Evolutionary conservation across 2,888 invertebrate genomes (phyloP).

Genomic region (Zootermopsis nevadensis): DNA sequence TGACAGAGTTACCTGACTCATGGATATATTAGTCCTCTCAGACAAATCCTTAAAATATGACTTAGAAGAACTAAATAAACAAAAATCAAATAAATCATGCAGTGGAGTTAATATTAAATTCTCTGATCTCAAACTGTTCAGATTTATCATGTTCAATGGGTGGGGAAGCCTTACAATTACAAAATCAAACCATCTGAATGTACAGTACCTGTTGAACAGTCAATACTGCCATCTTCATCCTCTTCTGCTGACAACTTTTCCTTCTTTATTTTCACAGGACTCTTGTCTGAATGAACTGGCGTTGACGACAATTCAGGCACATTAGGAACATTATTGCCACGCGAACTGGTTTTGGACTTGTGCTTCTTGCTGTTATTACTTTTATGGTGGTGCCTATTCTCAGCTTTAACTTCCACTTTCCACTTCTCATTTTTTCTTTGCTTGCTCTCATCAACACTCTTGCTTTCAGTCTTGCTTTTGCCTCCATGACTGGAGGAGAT

Average conservation of each 20-base stretch:
- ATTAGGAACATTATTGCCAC: not conserved
- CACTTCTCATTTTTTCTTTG: not conserved
- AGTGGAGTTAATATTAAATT: too few relatives aligned
- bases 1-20: too few relatives aligned
- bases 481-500: not conserved
- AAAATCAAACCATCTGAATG: too few relatives aligned
- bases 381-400: not conserved
- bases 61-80: too few relatives aligned
- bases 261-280: conserved; percentile 47
- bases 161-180: too few relatives aligned
- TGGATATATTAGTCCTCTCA: too few relatives aligned
- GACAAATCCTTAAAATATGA: too few relatives aligned
- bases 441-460: not conserved
- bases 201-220: conserved; percentile 72
- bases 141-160: too few relatives aligned
- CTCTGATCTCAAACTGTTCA: too few relatives aligned
- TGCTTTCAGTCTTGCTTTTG: not conserved
- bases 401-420: conserved; percentile 16
- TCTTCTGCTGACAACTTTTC: conserved; percentile 57
- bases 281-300: conserved; percentile 55
- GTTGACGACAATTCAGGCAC: conserved; percentile 53
- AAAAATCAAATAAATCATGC: too few relatives aligned
- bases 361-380: not conserved
- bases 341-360: not conserved
- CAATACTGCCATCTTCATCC: conserved; percentile 73